Percentiles rank a stretch among this genome's conserved stretches.
These are phyloP conservation scores for Alsophila aescularia DNA, from an alignment of 2,888 invertebrate species.

Conservation along the genomic window DNA sequence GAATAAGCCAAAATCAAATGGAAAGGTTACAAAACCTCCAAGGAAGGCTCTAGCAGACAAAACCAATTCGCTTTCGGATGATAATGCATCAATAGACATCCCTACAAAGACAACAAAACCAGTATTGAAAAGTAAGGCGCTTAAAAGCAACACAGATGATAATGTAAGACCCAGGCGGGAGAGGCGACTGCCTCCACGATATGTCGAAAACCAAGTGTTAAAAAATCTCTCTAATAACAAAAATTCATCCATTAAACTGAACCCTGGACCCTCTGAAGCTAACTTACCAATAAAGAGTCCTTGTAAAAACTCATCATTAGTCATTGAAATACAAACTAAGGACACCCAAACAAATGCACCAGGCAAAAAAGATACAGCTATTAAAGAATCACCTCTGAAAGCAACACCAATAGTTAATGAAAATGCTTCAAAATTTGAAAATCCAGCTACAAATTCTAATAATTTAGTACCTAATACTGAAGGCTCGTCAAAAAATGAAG, in stretches of 20 bases:
- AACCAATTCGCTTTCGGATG: constrained; percentile 75
- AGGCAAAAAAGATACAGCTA: neutral
- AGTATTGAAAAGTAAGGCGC: constrained; percentile 20
- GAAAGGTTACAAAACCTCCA: constrained; percentile 45
- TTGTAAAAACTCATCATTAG: neutral
- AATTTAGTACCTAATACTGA: constrained; percentile 17
- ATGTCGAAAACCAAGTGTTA: constrained; percentile 52
- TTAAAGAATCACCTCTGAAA: neutral
- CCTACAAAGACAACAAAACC: constrained; percentile 36
- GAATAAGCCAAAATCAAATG: constrained; percentile 45
- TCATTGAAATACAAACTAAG: too few relatives aligned
- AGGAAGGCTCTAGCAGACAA: constrained; percentile 70
- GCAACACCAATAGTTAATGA: constrained; percentile 19
- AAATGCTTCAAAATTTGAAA: neutral
- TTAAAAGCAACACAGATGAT: constrained; percentile 23
- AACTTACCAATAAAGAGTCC: neutral
- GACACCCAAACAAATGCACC: too few relatives aligned
- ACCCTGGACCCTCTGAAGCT: constrained; percentile 1
- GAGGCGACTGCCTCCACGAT: constrained; percentile 60
- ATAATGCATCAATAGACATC: constrained; percentile 53
- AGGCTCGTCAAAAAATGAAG: constrained; percentile 24
- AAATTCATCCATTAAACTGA: constrained; percentile 24
- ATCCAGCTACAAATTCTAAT: neutral
- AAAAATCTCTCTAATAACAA: constrained; percentile 51
- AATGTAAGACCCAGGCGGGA: constrained; percentile 54